Base-by-base conservation (phyloP, 2,113 vertebrate species). In the Crotalus tigris region DNA sequence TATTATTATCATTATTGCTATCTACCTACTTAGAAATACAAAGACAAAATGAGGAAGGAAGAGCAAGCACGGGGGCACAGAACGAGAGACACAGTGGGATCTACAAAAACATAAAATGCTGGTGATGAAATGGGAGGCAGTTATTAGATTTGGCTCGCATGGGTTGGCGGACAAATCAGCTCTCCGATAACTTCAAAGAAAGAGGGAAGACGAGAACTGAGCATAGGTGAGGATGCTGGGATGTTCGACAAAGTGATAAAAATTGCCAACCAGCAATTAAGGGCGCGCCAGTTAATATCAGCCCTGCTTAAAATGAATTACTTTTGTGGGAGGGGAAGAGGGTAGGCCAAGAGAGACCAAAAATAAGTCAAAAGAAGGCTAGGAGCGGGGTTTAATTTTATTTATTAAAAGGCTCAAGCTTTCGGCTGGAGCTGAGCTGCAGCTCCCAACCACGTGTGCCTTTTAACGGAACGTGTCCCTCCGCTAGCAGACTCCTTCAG, bases 1-100 rank as follows among this genome's bases (percentile, higher is more conserved):
- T 64, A 29, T 64, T 69, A 69, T 29, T 15, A 69, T 64, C n/a
- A 69, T 69, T 99, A 99, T 99, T 99, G 99, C 99, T 99, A 98
- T 98, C 98, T 98, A 98, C 97, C 98, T 98, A 98, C 98, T 98
- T 96, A 97, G 96, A 98, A 98, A 98, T 96, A 97, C 98, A 97
- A 97, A 98, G 98, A 97, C 95, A 97, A 97, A 97, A 97, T 81
- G 75, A 81, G 75, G 33, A 97, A 95, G 19, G 46, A 95, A 96
- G 97, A 97, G 97, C 97, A 97, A 97, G 97, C 97, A 97, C 97
- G 95, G 87, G 87, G 2, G 98, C 97, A 97, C 97, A 96, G 87
- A 3, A 98, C 97, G 97, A 96, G 97, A 96, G 97, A 98, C 97
- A 97, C 97, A 97, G 97, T 97, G 97, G 97, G 97, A 97, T 97